phyloP scores from a whole-genome alignment of 2,888 invertebrate species.

The Harpagoxenus sublaevis region DNA sequence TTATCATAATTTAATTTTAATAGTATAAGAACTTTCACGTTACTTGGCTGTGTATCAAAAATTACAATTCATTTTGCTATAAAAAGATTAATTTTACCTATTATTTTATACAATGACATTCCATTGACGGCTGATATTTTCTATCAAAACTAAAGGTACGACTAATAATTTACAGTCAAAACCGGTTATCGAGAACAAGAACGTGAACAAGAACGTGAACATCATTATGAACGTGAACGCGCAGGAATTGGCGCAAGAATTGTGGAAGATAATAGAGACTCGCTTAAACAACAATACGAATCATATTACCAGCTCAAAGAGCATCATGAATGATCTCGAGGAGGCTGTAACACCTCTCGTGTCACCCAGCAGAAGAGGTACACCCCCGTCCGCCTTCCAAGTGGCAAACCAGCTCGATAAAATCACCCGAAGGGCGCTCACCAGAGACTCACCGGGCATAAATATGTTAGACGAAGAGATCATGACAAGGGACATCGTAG shows the following conservation, averaged over 20 bases:
- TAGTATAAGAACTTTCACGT: neutral
- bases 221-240: slow-evolving; percentile 75
- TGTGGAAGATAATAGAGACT: slow-evolving; percentile 71
- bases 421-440: slow-evolving; percentile 64
- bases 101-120: neutral
- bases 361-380: slow-evolving; percentile 62
- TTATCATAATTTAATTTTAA: neutral
- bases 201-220: slow-evolving; percentile 72
- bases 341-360: slow-evolving; percentile 66
- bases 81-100: neutral
- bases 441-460: slow-evolving; percentile 50
- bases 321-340: slow-evolving; percentile 46
- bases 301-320: slow-evolving; percentile 26
- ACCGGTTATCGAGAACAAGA: slow-evolving; percentile 61
- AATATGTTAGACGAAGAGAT: slow-evolving; percentile 67
- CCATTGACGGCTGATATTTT: neutral
- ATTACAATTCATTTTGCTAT: neutral
- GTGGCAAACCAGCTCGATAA: slow-evolving; percentile 67
- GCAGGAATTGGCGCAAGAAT: slow-evolving; percentile 73
- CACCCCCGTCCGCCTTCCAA: slow-evolving; percentile 57
- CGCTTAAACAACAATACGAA: slow-evolving; percentile 56
- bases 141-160: neutral
- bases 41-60: neutral
- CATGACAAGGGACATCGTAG: slow-evolving; percentile 66
- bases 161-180: slow-evolving; percentile 8